A percentile compares a stretch with the other conserved stretches of the same genome.
Conservation (phyloP, 2,888 invertebrate genomes). For the Luperina testacea region DNA sequence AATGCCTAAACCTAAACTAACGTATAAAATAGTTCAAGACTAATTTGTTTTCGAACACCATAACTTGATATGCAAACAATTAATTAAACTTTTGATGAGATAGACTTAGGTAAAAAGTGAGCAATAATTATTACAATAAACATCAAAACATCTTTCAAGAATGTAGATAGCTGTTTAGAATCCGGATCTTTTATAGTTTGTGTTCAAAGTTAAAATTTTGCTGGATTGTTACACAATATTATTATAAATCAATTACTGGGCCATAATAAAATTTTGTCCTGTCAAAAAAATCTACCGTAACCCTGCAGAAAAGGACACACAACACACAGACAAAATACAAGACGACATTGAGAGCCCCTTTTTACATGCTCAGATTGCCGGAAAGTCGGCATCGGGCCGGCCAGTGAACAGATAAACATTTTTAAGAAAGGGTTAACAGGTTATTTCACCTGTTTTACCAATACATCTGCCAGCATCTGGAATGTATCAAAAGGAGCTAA, state of each 20-base stretch:
- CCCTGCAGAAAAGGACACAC: background rate
- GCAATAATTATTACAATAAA: background rate
- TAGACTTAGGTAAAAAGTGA: background rate
- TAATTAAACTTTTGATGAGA: background rate
- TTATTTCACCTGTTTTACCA: slow-evolving; percentile 6
- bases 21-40: background rate
- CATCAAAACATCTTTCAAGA: background rate
- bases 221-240: background rate
- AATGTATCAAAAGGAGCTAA: background rate
- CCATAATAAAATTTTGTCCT: background rate
- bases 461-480: background rate
- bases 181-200: background rate
- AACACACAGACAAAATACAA: background rate
- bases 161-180: background rate
- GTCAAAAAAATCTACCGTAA: background rate
- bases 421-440: background rate
- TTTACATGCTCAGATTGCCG: background rate
- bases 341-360: slow-evolving; percentile 2
- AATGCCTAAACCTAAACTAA: background rate
- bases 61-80: slow-evolving; percentile 12
- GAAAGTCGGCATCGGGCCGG: background rate
- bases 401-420: background rate
- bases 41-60: background rate
- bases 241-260: background rate
- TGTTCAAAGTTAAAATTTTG: background rate